Conservation (phyloP, 2,888 invertebrate species). For the Pecten maximus region DNA sequence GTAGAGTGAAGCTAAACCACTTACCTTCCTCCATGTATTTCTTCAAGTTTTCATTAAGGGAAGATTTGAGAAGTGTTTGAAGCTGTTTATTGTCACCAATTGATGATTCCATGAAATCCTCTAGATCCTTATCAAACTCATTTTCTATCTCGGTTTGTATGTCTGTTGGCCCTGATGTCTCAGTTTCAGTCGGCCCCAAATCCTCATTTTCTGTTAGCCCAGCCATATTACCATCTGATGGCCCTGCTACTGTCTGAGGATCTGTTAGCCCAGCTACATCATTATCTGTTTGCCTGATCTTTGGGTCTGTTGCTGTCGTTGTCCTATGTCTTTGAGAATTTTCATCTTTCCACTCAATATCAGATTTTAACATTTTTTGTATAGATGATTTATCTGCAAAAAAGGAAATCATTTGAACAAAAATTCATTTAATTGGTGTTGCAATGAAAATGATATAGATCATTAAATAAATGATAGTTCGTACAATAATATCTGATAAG, state of each 20-base stretch:
- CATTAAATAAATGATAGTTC: too few relatives aligned
- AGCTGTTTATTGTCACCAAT: constrained; percentile 41
- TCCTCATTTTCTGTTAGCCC: too few relatives aligned
- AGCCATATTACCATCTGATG: too few relatives aligned
- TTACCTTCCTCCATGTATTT: constrained; percentile 46
- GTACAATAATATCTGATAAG: too few relatives aligned
- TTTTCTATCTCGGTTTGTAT: background rate
- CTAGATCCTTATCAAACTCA: background rate
- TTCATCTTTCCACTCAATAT: background rate
- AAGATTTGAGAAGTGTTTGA: constrained; percentile 54
- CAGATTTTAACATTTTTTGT: constrained; percentile 23
- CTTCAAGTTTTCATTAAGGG: constrained; percentile 58
- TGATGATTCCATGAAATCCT: background rate
- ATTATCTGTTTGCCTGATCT: background rate
- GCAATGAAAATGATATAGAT: too few relatives aligned
- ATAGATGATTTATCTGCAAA: background rate
- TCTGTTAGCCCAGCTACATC: too few relatives aligned
- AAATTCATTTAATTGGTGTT: too few relatives aligned
- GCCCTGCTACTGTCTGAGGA: too few relatives aligned
- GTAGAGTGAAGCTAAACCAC: background rate
- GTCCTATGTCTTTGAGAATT: background rate
- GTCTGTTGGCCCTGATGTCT: background rate
- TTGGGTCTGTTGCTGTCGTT: background rate
- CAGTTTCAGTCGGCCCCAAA: too few relatives aligned
- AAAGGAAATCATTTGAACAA: too few relatives aligned